A percentile compares a stretch with the other conserved stretches of the same genome.
phyloP scores from a whole-genome alignment of 2,888 invertebrate genomes.

The Endotricha flammealis region DNA sequence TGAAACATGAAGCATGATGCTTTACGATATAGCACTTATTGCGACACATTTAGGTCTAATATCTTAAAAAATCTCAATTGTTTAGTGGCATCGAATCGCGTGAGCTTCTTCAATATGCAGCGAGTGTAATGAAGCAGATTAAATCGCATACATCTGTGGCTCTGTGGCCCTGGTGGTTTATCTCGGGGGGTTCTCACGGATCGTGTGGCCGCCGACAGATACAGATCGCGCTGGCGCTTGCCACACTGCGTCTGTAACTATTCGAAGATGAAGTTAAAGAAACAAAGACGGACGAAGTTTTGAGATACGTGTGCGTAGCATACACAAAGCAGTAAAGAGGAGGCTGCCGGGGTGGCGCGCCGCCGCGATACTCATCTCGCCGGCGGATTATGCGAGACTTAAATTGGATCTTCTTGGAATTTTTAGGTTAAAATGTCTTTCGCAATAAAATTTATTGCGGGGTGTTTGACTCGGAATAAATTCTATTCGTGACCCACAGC shows the following conservation, averaged over 20 bases:
- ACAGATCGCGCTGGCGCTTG: constrained; percentile 34
- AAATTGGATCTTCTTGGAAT: constrained; percentile 69
- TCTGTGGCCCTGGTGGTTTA: constrained; percentile 34
- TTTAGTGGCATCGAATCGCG: constrained; percentile 31
- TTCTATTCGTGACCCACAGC: constrained; percentile 53
- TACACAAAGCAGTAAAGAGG: constrained; percentile 14
- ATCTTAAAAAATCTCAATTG: constrained; percentile 34
- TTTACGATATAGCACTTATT: constrained; percentile 29
- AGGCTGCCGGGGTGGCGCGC: constrained; percentile 23
- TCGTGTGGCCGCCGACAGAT: constrained; percentile 43
- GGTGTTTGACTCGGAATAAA: constrained; percentile 59
- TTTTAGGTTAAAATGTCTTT: constrained; percentile 62
- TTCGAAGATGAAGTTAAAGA: constrained; percentile 24
- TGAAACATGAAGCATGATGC: constrained; percentile 34
- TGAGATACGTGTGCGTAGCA: constrained; percentile 22
- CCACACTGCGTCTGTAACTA: constrained; percentile 15
- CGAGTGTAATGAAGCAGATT: constrained; percentile 60
- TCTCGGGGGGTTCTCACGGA: constrained; percentile 56
- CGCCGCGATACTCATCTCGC: constrained; percentile 55
- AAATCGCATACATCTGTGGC: constrained; percentile 47
- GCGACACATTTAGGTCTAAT: constrained; percentile 27
- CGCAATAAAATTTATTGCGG: constrained; percentile 66
- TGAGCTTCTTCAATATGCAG: constrained; percentile 35
- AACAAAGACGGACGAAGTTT: constrained; percentile 22
- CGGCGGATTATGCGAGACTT: constrained; percentile 59